Base-by-base conservation (phyloP, 2,113 vertebrate genomes). In the Oncorhynchus clarkii region DNA sequence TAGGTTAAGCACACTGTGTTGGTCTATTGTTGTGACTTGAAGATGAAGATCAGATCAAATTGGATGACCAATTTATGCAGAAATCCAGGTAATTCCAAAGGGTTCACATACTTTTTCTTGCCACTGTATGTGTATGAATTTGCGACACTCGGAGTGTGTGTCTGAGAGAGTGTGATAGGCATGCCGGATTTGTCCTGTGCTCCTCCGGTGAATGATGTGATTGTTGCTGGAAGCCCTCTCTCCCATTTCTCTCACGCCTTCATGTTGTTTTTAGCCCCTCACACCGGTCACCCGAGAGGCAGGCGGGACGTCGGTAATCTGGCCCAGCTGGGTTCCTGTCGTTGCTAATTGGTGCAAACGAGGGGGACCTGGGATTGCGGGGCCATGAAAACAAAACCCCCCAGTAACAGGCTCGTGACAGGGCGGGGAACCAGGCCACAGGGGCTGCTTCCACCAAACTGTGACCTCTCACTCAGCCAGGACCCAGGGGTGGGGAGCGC, bases 311-410 rank as follows among this genome's bases (percentile, higher is more conserved):
- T 70, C 59, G 68, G 77, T 85, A 75, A 87, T 77, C 77, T 79
- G 67, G 34, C 80, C 78, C 82, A 87, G 78, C 78, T 85, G 82
- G 82, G 73, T 75, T 83, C 66, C 80, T 67, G 80, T 77, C 73
- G 72, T 76, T 88, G 88, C 79, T 92, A 92, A 93, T 91, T 92
- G 90, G 80, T 81, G 74, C 82, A 79, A 72, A 72, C 81, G 75
- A 78, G 86, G 83, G 85, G 81, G 26, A 24, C 64, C 72, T 75
- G 34, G 62, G 78, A 88, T 86, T 82, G 86, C 27, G 78, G 78
- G 75, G 82, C 27, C 75, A 81, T 59, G 75, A 78, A 86, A 88
- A 90, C 83, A 88, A 85, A 87, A 82, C 11, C 49, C 66, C 57
- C 39, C 51, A 87, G 84, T 88, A 86, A 84, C 86, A 86, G 70